Evolutionary conservation across 2,797 vertebrate genomes (phyloP), one percentile per base, ranked within the genome.

Genomic region (Psittacula echo): DNA sequence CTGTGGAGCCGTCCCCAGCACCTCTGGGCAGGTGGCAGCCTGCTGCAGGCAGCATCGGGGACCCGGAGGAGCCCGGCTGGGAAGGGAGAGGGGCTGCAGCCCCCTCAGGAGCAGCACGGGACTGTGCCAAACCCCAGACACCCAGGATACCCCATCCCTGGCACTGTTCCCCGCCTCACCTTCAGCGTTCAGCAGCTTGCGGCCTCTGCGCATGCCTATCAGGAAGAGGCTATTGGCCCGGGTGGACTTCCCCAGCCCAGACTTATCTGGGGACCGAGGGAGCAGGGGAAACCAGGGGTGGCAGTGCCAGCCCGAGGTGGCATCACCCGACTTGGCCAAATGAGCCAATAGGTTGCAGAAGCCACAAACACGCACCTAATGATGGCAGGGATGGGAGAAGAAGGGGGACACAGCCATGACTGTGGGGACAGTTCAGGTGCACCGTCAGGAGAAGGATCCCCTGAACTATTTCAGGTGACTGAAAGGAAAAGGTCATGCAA

Each of bases 181-280:
- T 98, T 99, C 99, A 1, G 99, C 99, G 1, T 99, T 99, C 76
- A 99, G 98, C 90, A 99, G 98, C 94, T 99, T 99, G 94, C 99
- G 98, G 95, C 99, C 99, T 94, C 98, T 98, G 97, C 99, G 99
- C 67, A 99, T 98, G 95, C 99, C 99, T 5, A 99, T 99, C 90
- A 99, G 98, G 96, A 99, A 99, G 74, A 99, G 99, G 94, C 99
- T 99, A 98, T 99, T 99, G 93, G 99, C 99, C 90, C 99, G 96
- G 3, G 99, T 99, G 91, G 99, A 99, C 94, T 99, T 99, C 51
- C 99, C 99, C 96, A 99, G 98, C 77, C 99, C 99, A 0, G 99
- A 99, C 96, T 98, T 97, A 98, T 98, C 99, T 99, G 96, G 44
- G 80, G 89, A 85, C 74, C 50, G 80, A 87, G 23, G 48, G 18